A percentile compares a stretch with the other conserved stretches of the same genome.
Evolutionary conservation across 2,888 invertebrate species (phyloP).

Genomic region (Drosophila algonquin): DNA sequence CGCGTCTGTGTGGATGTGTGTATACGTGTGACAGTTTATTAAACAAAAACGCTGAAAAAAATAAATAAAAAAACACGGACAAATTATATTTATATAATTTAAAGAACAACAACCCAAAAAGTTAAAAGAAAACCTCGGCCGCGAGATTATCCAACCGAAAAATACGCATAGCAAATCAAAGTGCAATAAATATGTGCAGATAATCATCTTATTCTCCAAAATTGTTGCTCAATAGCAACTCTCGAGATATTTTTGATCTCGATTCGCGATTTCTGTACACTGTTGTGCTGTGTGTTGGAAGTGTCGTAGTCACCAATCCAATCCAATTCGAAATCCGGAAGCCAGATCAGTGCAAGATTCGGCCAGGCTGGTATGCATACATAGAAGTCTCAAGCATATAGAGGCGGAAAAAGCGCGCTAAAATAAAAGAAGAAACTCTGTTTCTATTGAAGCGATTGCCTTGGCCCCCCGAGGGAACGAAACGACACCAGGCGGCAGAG

Average conservation of each 20-base stretch:
- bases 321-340: not conserved
- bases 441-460: not conserved
- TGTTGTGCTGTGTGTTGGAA: not conserved
- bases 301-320: not conserved
- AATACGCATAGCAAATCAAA: not conserved
- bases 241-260: not conserved
- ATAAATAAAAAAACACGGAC: not conserved
- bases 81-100: not conserved
- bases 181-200: not conserved
- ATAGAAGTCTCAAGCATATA: not conserved
- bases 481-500: not conserved
- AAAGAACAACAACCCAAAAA: not conserved
- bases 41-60: slow-evolving; percentile 1
- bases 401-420: not conserved
- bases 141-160: not conserved
- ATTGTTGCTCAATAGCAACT: not conserved
- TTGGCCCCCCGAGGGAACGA: not conserved
- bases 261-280: not conserved
- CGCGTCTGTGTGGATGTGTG: slow-evolving; percentile 25
- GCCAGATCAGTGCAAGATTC: not conserved
- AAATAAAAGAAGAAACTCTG: not conserved
- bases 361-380: not conserved
- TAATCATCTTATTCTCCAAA: not conserved
- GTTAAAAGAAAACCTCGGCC: not conserved
- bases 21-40: not conserved